phyloP scores from a whole-genome alignment of 2,113 vertebrate species.

The Thinocorus orbignyianus region DNA sequence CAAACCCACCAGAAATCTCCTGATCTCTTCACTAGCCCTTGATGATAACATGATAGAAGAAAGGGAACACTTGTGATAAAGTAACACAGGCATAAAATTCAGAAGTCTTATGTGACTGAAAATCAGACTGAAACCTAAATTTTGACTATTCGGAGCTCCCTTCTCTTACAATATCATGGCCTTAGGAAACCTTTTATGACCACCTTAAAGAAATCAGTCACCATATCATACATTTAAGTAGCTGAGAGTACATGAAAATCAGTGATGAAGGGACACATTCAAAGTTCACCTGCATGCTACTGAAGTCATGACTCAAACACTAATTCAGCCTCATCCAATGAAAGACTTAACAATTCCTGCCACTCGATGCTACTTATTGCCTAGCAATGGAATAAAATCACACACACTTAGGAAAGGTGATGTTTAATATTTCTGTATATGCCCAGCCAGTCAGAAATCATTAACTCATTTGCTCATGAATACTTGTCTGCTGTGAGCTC shows the following conservation, averaged over 20 bases:
- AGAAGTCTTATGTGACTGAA: not conserved
- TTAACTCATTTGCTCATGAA: constrained; percentile 49
- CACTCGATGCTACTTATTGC: not conserved
- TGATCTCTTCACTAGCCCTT: not conserved
- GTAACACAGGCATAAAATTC: not conserved
- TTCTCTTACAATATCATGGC: not conserved
- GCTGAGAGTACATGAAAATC: not conserved
- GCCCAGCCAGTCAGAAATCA: constrained; percentile 33
- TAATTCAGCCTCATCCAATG: not conserved
- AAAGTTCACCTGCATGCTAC: not conserved
- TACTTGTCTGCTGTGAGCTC: constrained; percentile 38
- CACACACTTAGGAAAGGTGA: constrained; percentile 20
- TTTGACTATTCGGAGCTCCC: not conserved
- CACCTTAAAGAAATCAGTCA: not conserved
- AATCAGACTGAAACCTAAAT: not conserved
- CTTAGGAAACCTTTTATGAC: not conserved
- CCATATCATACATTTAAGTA: not conserved
- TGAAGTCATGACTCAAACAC: not conserved
- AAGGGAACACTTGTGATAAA: not conserved
- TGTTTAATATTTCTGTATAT: not conserved
- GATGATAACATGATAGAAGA: not conserved
- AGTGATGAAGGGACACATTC: not conserved
- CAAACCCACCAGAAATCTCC: not conserved
- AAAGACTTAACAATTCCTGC: not conserved
- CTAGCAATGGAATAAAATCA: not conserved